Conservation (phyloP, 2,888 invertebrate species). For the Ormyrus rosae region DNA sequence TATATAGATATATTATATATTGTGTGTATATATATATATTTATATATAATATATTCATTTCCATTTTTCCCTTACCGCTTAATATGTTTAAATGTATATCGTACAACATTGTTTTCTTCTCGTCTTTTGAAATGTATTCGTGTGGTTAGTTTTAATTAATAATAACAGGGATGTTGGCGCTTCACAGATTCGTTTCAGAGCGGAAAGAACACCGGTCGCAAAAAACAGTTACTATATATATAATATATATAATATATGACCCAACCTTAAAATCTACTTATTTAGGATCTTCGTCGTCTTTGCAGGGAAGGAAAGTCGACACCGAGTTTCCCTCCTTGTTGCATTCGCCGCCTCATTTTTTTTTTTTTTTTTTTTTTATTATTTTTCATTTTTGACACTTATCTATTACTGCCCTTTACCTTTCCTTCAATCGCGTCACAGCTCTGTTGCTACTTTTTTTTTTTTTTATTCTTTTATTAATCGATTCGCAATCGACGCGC, state of each 20-base stretch:
- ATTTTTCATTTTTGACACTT: constrained; percentile 54
- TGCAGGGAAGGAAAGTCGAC: constrained; percentile 36
- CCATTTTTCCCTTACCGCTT: constrained; percentile 52
- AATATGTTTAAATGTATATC: constrained; percentile 60
- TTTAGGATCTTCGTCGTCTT: constrained; percentile 55
- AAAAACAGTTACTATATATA: constrained; percentile 51
- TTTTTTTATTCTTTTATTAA: constrained; percentile 31
- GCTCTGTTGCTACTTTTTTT: constrained; percentile 55
- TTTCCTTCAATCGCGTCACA: constrained; percentile 58
- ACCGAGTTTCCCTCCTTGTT: constrained; percentile 28
- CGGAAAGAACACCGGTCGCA: constrained; percentile 65
- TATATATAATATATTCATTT: constrained; percentile 62
- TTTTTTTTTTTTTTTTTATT: constrained; percentile 23
- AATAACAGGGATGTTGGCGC: constrained; percentile 68
- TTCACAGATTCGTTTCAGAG: constrained; percentile 69
- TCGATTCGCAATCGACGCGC: constrained; percentile 51
- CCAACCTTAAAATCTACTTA: constrained; percentile 54
- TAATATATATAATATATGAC: constrained; percentile 29
- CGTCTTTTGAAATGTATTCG: constrained; percentile 63
- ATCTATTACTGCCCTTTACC: constrained; percentile 55
- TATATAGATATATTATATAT: constrained; percentile 67
- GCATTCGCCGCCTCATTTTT: constrained; percentile 15
- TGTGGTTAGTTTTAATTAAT: constrained; percentile 59
- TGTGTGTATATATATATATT: constrained; percentile 57
- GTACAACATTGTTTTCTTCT: constrained; percentile 56